Evolutionary conservation across 2,888 invertebrate genomes (phyloP).

Genomic region (Invenusta paracnida): DNA sequence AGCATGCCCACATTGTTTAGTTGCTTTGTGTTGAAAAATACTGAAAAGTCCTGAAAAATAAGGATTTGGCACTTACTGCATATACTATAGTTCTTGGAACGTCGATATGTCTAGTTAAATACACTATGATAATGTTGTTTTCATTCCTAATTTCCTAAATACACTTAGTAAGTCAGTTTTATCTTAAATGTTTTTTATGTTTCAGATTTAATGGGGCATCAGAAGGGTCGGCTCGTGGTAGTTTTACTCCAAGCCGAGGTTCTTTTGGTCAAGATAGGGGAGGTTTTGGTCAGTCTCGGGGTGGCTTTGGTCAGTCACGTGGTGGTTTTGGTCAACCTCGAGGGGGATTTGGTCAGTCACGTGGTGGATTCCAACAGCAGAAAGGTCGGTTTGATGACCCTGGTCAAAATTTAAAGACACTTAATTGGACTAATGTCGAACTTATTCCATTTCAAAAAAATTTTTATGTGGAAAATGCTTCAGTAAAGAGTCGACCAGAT

Average conservation of each 20-base stretch:
- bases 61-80: too few relatives aligned
- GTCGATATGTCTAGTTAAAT: too few relatives aligned
- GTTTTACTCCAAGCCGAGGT: not conserved
- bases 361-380: not conserved
- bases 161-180: too few relatives aligned
- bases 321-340: not conserved
- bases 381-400: not conserved
- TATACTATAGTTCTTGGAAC: too few relatives aligned
- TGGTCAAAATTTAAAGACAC: not conserved
- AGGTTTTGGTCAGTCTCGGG: not conserved
- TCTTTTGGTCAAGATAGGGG: not conserved
- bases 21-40: too few relatives aligned
- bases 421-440: not conserved
- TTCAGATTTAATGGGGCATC: not conserved
- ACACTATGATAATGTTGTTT: too few relatives aligned
- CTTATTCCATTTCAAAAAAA: conserved; percentile 78
- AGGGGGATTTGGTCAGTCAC: not conserved
- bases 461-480: conserved; percentile 78
- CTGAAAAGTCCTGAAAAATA: too few relatives aligned
- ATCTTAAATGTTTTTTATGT: not conserved
- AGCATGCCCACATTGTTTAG: too few relatives aligned
- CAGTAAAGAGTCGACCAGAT: conserved; percentile 67
- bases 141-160: too few relatives aligned
- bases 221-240: not conserved
- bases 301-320: not conserved